Conservation (phyloP, 2,888 invertebrate species). For the Agonopterix alstromeriana region DNA sequence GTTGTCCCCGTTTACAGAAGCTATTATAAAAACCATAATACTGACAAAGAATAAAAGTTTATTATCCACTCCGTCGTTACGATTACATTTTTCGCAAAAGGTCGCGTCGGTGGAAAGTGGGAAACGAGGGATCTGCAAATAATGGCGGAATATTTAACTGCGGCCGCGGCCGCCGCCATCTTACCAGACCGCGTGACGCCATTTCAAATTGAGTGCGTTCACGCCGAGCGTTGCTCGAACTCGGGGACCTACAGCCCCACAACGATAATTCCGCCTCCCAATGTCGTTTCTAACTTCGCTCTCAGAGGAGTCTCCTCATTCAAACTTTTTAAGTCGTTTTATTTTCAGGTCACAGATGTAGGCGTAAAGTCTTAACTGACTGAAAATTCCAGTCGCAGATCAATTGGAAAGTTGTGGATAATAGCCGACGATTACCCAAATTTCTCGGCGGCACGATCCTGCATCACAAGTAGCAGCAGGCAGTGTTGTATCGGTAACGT, state of each 20-base stretch:
- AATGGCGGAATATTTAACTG: constrained; percentile 45
- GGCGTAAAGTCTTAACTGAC: background rate
- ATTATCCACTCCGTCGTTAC: constrained; percentile 16
- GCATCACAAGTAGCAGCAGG: constrained; percentile 24
- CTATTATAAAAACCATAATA: constrained; percentile 11
- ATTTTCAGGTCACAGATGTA: too few relatives aligned
- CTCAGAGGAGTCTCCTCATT: constrained; percentile 1
- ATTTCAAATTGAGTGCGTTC: constrained; percentile 58
- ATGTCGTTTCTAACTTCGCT: constrained; percentile 11
- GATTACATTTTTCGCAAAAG: constrained; percentile 22
- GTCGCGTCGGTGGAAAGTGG: constrained; percentile 31
- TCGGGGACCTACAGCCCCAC: constrained; percentile 11
- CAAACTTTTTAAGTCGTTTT: too few relatives aligned
- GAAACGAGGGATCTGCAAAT: constrained; percentile 42
- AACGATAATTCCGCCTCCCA: constrained; percentile 31
- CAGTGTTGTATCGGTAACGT: constrained; percentile 15
- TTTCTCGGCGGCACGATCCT: constrained; percentile 28
- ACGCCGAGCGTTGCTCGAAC: constrained; percentile 14
- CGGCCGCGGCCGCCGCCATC: constrained; percentile 47
- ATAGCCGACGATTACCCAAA: constrained; percentile 22
- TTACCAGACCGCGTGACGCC: constrained; percentile 75
- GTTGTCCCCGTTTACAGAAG: constrained; percentile 1
- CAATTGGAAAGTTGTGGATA: constrained; percentile 16
- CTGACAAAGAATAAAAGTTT: constrained; percentile 16
- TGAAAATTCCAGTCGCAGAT: constrained; percentile 3